A percentile compares a stretch with the other conserved stretches of the same genome.
Conservation (phyloP, 2,888 invertebrate genomes). For the Oscheius onirici region DNA sequence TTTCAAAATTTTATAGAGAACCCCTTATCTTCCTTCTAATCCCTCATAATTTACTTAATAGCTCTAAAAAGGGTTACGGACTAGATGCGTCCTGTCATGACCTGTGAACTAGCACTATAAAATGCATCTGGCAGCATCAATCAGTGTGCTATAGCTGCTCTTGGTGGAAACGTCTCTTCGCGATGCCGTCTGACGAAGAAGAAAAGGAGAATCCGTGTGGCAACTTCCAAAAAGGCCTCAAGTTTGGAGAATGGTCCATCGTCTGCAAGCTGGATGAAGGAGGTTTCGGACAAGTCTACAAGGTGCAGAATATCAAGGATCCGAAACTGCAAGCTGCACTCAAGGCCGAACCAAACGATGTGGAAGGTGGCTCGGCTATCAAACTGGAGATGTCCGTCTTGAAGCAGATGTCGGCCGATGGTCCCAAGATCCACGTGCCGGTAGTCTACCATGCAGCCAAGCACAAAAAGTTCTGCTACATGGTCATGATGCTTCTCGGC, state of each 20-base stretch:
- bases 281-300: slow-evolving; percentile 61
- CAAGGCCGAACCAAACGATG: slow-evolving; percentile 65
- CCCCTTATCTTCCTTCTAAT: no score
- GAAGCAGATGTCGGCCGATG: slow-evolving; percentile 39
- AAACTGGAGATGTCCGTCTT: slow-evolving; percentile 55
- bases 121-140: no score
- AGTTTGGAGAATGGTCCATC: slow-evolving; percentile 58
- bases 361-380: slow-evolving; percentile 64
- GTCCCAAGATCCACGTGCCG: slow-evolving; percentile 57
- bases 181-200: background rate
- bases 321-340: slow-evolving; percentile 44
- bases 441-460: slow-evolving; percentile 54
- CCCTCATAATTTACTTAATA: no score
- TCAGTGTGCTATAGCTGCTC: no score
- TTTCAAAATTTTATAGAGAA: no score
- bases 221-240: slow-evolving; percentile 14
- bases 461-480: slow-evolving; percentile 52
- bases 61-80: no score
- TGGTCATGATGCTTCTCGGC: slow-evolving; percentile 58
- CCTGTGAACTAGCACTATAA: no score
- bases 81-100: no score
- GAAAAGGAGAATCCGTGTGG: background rate
- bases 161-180: no score
- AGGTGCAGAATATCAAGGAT: slow-evolving; percentile 8
- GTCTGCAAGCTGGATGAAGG: slow-evolving; percentile 58